phyloP scores from a whole-genome alignment of 1,140 invertebrate species.

The Paramacrobiotus metropolitanus region DNA sequence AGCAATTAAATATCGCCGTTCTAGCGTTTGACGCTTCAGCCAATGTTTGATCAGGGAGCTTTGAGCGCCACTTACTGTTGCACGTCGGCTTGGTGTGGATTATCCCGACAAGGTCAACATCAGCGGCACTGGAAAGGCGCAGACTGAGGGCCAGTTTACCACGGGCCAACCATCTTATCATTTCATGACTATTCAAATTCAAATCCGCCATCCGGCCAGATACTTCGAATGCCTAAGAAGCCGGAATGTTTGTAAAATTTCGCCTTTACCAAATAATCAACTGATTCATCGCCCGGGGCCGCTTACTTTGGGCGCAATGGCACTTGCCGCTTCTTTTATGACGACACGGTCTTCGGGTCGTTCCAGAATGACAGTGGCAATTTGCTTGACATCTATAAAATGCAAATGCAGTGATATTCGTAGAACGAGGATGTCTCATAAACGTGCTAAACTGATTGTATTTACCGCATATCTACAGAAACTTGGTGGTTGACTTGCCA shows the following conservation, averaged over 20 bases:
- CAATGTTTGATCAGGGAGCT: too few species aligned
- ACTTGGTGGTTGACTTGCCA: too few species aligned
- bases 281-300: too few species aligned
- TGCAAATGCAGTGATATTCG: too few species aligned
- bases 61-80: too few species aligned
- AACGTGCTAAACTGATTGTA: too few species aligned
- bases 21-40: too few species aligned
- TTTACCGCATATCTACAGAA: too few species aligned
- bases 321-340: background rate
- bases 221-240: background rate
- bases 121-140: slow-evolving; percentile 27
- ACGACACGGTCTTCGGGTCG: background rate
- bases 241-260: too few species aligned
- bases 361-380: background rate
- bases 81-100: slow-evolving; percentile 13
- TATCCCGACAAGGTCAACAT: slow-evolving; percentile 11
- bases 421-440: too few species aligned
- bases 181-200: background rate
- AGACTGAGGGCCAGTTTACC: slow-evolving; percentile 39
- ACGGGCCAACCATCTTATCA: slow-evolving; percentile 32
- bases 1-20: too few species aligned
- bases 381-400: background rate
- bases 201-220: background rate
- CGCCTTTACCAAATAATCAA: too few species aligned
- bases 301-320: background rate